A percentile compares a stretch with the other conserved stretches of the same genome.
phyloP scores from a whole-genome alignment of 2,888 invertebrate species.

The Andrena minutula region DNA sequence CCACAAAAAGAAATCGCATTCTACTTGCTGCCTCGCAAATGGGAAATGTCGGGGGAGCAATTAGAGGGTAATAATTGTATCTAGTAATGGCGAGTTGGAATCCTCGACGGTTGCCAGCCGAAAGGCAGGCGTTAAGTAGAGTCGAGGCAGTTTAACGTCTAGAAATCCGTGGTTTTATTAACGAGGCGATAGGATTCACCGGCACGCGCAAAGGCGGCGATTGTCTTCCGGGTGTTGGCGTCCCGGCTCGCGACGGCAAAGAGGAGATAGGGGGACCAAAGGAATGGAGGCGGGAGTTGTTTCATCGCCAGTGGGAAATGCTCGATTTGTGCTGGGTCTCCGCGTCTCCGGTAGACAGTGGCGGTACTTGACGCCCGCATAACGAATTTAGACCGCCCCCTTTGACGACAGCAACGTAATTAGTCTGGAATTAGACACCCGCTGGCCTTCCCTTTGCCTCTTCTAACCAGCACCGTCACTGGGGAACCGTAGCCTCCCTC shows the following conservation, averaged over 20 bases:
- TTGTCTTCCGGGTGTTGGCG: background rate
- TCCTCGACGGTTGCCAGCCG: too few relatives aligned
- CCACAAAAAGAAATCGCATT: slow-evolving; percentile 65
- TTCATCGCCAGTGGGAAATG: slow-evolving; percentile 40
- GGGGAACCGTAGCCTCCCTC: slow-evolving; percentile 16
- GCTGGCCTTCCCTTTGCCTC: slow-evolving; percentile 47
- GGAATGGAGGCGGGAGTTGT: slow-evolving; percentile 8
- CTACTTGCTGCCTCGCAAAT: background rate
- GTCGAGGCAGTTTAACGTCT: too few relatives aligned
- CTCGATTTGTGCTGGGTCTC: slow-evolving; percentile 54
- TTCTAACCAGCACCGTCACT: slow-evolving; percentile 11
- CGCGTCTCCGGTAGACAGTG: slow-evolving; percentile 46
- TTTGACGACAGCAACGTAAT: slow-evolving; percentile 79
- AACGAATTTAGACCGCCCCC: slow-evolving; percentile 78
- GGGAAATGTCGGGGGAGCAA: background rate
- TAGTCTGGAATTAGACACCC: slow-evolving; percentile 76
- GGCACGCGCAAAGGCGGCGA: background rate
- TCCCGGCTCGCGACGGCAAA: background rate
- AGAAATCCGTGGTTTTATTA: too few relatives aligned
- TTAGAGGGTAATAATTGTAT: too few relatives aligned
- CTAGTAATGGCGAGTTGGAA: too few relatives aligned
- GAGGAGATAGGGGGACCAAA: background rate
- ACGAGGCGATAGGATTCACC: too few relatives aligned
- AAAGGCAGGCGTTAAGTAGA: too few relatives aligned
- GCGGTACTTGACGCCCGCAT: slow-evolving; percentile 67